Evolutionary conservation across 2,888 invertebrate species (phyloP).

Genomic region (Chalcosyrphus nemorum): DNA sequence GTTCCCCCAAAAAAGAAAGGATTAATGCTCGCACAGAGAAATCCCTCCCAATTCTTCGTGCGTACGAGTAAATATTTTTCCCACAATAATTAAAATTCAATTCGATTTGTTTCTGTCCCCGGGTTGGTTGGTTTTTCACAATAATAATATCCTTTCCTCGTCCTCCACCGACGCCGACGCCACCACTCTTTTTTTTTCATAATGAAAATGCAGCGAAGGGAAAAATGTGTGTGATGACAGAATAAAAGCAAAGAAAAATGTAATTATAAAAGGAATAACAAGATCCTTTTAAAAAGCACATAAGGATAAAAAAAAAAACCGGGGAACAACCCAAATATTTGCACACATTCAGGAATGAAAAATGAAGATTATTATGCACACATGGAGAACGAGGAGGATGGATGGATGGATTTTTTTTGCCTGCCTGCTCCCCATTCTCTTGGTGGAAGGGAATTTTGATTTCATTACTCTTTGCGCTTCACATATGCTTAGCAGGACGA

Average conservation of each 20-base stretch:
- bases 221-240: conserved; percentile 33
- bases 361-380: conserved; percentile 60
- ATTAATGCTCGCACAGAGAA: conserved; percentile 32
- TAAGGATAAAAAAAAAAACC: conserved; percentile 25
- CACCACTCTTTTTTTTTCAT: background rate
- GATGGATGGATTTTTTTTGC: background rate
- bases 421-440: conserved; percentile 5
- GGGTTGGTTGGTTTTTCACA: conserved; percentile 19
- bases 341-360: conserved; percentile 65
- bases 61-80: conserved; percentile 41
- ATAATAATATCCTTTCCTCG: conserved; percentile 6
- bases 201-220: conserved; percentile 50
- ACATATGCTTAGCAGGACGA: background rate
- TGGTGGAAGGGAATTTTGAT: no score
- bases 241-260: conserved; percentile 36
- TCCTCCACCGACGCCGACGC: background rate
- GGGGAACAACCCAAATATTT: conserved; percentile 66
- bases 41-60: background rate
- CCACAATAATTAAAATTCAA: conserved; percentile 70
- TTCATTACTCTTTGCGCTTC: conserved; percentile 50
- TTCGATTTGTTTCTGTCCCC: conserved; percentile 49
- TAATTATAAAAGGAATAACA: conserved; percentile 53
- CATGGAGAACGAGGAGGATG: background rate
- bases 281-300: conserved; percentile 46
- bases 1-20: conserved; percentile 39